Evolutionary conservation across 2,888 invertebrate species (phyloP), one percentile per base, ranked within the genome.

Genomic region (Stenotaenia linearis): DNA sequence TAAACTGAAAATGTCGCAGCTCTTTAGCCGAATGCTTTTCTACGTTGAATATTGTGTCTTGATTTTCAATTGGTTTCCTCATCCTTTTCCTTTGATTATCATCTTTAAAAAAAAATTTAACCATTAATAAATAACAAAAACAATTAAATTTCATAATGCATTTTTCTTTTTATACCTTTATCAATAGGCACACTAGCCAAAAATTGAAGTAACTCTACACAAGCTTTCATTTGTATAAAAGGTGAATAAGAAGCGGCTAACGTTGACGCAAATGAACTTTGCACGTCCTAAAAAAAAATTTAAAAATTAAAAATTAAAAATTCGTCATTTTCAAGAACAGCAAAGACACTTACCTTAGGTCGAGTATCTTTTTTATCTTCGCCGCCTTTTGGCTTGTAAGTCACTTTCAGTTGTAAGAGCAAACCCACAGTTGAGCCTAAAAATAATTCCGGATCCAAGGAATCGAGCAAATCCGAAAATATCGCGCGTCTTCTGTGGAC

Each of bases 401-500:
- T 30, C 5, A 75, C 28, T 4, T 25, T 75, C 25, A 32, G 25
- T 75, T 30, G 7, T 3, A 75, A 25, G 9, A 75, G n/a, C 10
- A 75, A 28, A 6, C 12, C 84, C 32, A 88, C 81, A n/a, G 87
- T 84, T 21, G 87, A 84, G 86, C 88, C 88, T 37, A 88, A 84
- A 80, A 86, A 86, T 28, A 85, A 83, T 1, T 85, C 84, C 12
- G 85, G 85, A 35, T 86, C 86, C 0, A 97, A 88, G 0, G 93
- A 92, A 37, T 90, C 89, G n/a, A 97, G 87, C 1, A 97, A 88
- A 0, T 83, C 83, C 9, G 84, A 83, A 82, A 96, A 96, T 0
- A 98, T 87, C 0, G 93, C 92, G 79, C 92, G 87, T 79, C 96
- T 89, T 74, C 98, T 90, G 86, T 99, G 98, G 83, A 94, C 93